Evolutionary conservation across 2,797 vertebrate genomes (phyloP).

Genomic region (Alfaro cultratus): DNA sequence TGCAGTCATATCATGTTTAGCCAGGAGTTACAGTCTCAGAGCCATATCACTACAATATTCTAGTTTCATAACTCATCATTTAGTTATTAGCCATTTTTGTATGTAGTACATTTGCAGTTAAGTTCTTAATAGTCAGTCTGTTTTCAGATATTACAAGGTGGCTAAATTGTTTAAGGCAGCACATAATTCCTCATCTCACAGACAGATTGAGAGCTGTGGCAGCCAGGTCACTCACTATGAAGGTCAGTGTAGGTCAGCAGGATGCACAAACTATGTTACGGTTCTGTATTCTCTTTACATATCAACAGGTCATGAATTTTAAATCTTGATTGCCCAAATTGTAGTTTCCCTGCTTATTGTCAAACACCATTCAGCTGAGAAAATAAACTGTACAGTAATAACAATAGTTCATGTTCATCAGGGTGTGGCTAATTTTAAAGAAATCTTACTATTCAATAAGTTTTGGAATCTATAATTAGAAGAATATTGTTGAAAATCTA

Average conservation of each 20-base stretch:
- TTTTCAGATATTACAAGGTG: slow-evolving; percentile 23
- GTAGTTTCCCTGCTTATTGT: neutral
- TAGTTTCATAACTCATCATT: slow-evolving; percentile 19
- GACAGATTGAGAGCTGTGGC: neutral
- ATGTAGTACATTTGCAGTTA: slow-evolving; percentile 34
- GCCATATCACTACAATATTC: slow-evolving; percentile 2
- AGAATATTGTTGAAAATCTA: neutral
- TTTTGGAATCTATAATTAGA: neutral
- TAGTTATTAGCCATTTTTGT: slow-evolving; percentile 13
- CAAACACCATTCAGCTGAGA: neutral
- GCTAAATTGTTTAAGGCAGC: too few relatives aligned
- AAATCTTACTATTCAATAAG: neutral
- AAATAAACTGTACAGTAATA: neutral
- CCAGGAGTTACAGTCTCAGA: slow-evolving; percentile 17
- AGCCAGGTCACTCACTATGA: neutral
- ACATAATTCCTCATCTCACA: neutral
- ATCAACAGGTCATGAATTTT: neutral
- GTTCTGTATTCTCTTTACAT: neutral
- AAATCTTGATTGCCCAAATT: neutral
- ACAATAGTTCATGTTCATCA: neutral
- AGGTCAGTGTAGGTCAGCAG: neutral
- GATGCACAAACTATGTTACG: neutral
- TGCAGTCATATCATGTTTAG: slow-evolving; percentile 28
- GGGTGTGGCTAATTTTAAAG: neutral
- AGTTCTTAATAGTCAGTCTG: neutral